Evolutionary conservation across 2,113 vertebrate species (phyloP), one percentile per base, ranked within the genome.

Genomic region (Clarias magur): DNA sequence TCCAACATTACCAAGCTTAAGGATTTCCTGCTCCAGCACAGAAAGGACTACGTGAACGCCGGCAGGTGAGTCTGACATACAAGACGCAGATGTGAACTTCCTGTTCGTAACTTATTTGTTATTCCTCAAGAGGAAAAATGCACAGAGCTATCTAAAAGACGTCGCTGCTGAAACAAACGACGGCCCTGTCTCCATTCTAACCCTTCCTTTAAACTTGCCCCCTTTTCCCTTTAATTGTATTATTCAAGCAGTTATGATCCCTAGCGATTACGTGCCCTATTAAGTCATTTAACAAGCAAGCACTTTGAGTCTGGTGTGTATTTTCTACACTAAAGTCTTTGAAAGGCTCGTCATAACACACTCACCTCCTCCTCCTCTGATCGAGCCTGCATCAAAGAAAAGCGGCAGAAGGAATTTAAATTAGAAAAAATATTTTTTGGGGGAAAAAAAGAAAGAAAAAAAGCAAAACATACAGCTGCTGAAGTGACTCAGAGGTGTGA

Each of bases 1-100:
- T 95, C 95, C 9, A 98, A 99, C 94, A 98, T 99, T 92, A 97
- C 96, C 87, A 99, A 99, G 87, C 94, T 99, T 92, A 98, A 97
- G 92, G 98, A 99, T 90, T 99, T 99, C 92, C 96, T 99, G 87
- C 95, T 99, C 10, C 96, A 99, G 83, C 97, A 99, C 93, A 96
- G 98, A 92, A 99, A 99, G 89, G 97, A 99, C 92, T 99, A 99
- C 76, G 96, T 99, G 87, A 99, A 97, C 91, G 96, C 96, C 30
- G 96, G 97, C 87, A 98, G 97, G 98, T 99, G 93, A 93, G 94
- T 62, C 21, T 82, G 70, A 90, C 48, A 27, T 70, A 3, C 19
- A 12, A 42, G 68, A 34, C 38, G 27, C 54, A 70, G 48, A 27
- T 68, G 85, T 90, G 56, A 60, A 21, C 78, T 11, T 80, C 78